Evolutionary conservation across 1,140 invertebrate genomes (phyloP), one percentile per base, ranked within the genome.

Genomic region (Araneus ventricosus): DNA sequence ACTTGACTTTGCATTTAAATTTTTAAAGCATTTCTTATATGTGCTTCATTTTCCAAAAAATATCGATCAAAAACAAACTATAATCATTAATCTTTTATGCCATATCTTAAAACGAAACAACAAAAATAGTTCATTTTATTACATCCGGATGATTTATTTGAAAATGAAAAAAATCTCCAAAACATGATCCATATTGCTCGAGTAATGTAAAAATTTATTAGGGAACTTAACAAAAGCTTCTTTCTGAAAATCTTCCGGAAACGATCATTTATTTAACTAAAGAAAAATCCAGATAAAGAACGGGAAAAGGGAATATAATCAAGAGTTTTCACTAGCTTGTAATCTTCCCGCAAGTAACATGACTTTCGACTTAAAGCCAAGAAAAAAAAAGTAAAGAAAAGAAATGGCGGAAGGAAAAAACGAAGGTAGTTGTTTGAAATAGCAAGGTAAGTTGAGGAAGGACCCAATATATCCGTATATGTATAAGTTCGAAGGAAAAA

Each of bases 311-410:
- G 57, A 90, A 90, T 79, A 79, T 88, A 88, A 88, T 90, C 67
- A 90, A 90, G 63, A 90, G 67, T 90, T 90, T 80, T 90, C 70
- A 75, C 63, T 79, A 30, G n/a, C 88, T 80, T 90, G 88, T 80
- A 90, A 90, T 90, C 88, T 90, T 59, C n/a, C 67, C 88, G 20
- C 88, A 90, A 90, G 88, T 90, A 90, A 90, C 88, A 90, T 59
- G 88, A 90, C 88, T 90, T 90, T 90, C 88, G 70, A 80, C 88
- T 90, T 90, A 90, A 90, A 79, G 41, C 52, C 57, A 79, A 79
- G n/a, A 24, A 59, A 80, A 89, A 89, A 75, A 90, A 70, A 45
- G 24, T n/a, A 79, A 7, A 1, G 3, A 52, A 80, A 39, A 80
- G 39, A 90, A 41, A 20, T 7, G n/a, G 8, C 10, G 39, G 24